Conservation (phyloP, 2,888 invertebrate genomes). For the Tetragnatha montana region DNA sequence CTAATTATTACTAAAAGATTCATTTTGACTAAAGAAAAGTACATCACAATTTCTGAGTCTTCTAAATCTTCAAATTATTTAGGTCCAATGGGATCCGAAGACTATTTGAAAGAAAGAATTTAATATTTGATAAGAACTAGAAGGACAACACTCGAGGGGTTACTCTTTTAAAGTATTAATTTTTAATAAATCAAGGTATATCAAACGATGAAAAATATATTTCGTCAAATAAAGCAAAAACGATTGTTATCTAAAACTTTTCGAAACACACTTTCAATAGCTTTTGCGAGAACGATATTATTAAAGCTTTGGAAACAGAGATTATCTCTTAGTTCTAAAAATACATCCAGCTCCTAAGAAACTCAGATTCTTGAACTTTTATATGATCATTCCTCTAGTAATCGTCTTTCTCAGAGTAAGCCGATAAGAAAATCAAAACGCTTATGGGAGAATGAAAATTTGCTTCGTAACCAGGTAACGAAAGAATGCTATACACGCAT, state of each 20-base stretch:
- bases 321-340: neutral
- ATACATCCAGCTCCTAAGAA: neutral
- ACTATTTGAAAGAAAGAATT: too few relatives aligned
- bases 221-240: neutral
- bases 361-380: neutral
- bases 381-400: conserved; percentile 12
- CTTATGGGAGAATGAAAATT: conserved; percentile 2
- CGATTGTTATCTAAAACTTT: neutral
- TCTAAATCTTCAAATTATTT: too few relatives aligned
- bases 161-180: too few relatives aligned
- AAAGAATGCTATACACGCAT: conserved; percentile 1
- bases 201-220: neutral
- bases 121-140: too few relatives aligned
- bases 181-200: too few relatives aligned
- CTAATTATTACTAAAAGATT: too few relatives aligned
- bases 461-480: conserved; percentile 33
- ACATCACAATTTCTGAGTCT: too few relatives aligned
- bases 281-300: neutral
- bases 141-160: too few relatives aligned
- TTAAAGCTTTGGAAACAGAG: neutral
- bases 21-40: too few relatives aligned
- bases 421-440: conserved; percentile 9
- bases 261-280: neutral
- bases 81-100: too few relatives aligned
- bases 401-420: conserved; percentile 5